These are phyloP conservation scores for Parnassius mnemosyne DNA, from an alignment of 2,888 invertebrate genomes.

Conservation along the genomic window DNA sequence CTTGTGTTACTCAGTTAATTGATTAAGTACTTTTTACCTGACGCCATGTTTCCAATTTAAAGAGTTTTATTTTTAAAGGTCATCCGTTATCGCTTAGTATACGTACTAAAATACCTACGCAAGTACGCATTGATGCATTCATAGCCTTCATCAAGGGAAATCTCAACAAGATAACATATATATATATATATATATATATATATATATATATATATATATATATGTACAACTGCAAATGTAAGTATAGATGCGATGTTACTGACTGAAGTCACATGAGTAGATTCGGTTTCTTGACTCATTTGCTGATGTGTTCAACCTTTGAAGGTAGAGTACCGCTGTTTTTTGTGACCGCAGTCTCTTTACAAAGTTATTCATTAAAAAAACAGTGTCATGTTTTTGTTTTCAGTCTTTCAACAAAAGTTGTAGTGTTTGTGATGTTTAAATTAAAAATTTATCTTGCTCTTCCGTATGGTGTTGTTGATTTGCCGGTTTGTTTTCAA, in stretches of 20 bases:
- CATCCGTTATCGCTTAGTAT: constrained; percentile 17
- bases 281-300: not conserved
- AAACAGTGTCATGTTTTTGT: too few relatives aligned
- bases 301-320: not conserved
- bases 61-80: constrained; percentile 10
- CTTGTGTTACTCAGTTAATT: not conserved
- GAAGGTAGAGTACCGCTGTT: constrained; percentile 3
- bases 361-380: too few relatives aligned
- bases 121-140: constrained; percentile 10
- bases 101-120: constrained; percentile 16
- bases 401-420: too few relatives aligned
- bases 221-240: too few relatives aligned
- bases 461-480: too few relatives aligned
- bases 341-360: not conserved
- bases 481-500: too few relatives aligned
- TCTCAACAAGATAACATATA: constrained; percentile 10
- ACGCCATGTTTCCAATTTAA: constrained; percentile 4
- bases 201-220: too few relatives aligned
- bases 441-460: too few relatives aligned
- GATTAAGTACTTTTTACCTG: constrained; percentile 1
- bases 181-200: not conserved
- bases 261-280: not conserved
- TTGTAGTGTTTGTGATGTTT: too few relatives aligned
- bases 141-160: constrained; percentile 18
- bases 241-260: not conserved